A percentile compares a stretch with the other conserved stretches of the same genome.
phyloP scores from a whole-genome alignment of 1,140 invertebrate species.

The Bactericera cockerelli region DNA sequence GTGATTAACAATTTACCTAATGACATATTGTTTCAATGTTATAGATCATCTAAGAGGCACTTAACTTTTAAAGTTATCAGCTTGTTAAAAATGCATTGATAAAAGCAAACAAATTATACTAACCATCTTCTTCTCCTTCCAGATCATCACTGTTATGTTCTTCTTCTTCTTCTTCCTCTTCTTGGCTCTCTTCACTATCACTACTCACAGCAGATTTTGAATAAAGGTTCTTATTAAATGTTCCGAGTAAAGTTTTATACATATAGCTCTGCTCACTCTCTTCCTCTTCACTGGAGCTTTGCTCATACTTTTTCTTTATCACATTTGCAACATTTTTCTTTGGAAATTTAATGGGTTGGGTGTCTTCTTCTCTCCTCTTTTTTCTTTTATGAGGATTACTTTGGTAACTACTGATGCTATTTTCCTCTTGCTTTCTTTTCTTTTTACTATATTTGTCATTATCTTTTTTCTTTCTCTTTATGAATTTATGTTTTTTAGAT shows the following conservation, averaged over 20 bases:
- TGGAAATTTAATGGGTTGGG: neutral
- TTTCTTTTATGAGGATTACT: neutral
- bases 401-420: neutral
- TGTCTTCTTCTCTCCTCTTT: neutral
- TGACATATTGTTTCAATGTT: too few relatives aligned
- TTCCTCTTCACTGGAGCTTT: conserved; percentile 2
- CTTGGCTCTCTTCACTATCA: conserved; percentile 1
- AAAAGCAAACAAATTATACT: too few relatives aligned
- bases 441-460: neutral
- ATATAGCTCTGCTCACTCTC: neutral
- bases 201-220: neutral
- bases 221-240: neutral
- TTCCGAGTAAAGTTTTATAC: neutral
- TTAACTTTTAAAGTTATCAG: too few relatives aligned
- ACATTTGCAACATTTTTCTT: conserved; percentile 1
- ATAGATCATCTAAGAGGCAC: too few relatives aligned
- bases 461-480: neutral
- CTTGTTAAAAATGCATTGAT: too few relatives aligned
- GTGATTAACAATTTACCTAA: too few relatives aligned
- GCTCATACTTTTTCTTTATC: neutral
- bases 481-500: conserved; percentile 7
- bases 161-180: neutral
- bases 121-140: too few relatives aligned
- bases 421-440: neutral
- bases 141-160: too few relatives aligned